Evolutionary conservation across 2,113 vertebrate species (phyloP).

Genomic region (Columbina picui): DNA sequence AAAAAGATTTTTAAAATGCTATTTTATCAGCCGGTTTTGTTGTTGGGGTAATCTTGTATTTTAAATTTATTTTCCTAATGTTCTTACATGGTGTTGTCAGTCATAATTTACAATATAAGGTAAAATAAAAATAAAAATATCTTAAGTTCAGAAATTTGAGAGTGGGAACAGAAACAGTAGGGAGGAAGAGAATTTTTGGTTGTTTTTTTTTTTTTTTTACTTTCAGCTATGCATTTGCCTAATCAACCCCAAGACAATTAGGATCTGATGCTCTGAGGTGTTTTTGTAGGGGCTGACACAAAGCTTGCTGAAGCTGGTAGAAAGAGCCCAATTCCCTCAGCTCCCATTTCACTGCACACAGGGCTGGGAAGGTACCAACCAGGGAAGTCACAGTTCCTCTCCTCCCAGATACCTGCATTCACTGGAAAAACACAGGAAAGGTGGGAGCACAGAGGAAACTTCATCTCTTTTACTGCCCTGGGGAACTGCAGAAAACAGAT

Average conservation of each 20-base stretch:
- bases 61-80: background rate
- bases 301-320: background rate
- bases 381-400: fast-evolving
- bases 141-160: background rate
- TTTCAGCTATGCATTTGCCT: background rate
- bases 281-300: background rate
- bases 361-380: background rate
- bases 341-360: fast-evolving
- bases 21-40: background rate
- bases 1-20: background rate
- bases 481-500: background rate
- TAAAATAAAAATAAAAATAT: background rate
- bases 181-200: background rate
- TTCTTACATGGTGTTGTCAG: background rate
- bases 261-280: background rate
- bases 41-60: background rate
- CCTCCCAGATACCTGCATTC: background rate
- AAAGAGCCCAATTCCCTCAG: background rate
- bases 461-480: background rate
- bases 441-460: background rate
- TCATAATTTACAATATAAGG: background rate
- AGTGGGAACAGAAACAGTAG: background rate
- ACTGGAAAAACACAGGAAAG: no score
- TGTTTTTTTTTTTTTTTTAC: background rate
- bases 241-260: background rate